Percentiles rank a stretch among this genome's conserved stretches.
Conservation (phyloP, 1,140 invertebrate species). For the Lamellibrachia luymesi region DNA sequence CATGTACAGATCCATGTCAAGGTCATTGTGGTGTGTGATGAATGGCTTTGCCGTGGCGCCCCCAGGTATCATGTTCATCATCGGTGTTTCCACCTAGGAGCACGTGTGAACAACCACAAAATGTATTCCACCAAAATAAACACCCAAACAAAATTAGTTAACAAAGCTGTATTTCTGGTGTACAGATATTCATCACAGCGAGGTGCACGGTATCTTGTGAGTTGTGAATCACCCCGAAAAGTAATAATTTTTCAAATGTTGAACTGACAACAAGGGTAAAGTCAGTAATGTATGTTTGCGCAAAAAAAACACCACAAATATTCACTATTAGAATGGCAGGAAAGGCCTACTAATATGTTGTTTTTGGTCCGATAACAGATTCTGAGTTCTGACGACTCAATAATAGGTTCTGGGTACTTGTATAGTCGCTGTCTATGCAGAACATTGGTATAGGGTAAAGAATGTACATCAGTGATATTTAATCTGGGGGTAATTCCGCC, state of each 20-base stretch:
- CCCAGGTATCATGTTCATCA: slow-evolving; percentile 99
- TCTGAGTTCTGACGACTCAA: background rate
- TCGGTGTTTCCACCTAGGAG: slow-evolving; percentile 87
- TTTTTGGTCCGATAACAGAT: background rate
- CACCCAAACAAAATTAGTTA: background rate
- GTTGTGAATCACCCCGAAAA: no score
- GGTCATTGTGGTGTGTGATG: slow-evolving; percentile 97
- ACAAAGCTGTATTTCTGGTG: background rate
- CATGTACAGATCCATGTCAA: slow-evolving; percentile 96
- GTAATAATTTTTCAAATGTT: background rate
- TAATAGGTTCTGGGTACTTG: background rate
- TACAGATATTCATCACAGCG: no score
- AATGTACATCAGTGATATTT: no score
- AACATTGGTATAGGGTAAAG: no score
- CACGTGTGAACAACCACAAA: background rate
- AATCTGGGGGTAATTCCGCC: no score
- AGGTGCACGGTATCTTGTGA: no score
- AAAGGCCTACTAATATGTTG: background rate
- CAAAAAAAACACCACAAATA: background rate
- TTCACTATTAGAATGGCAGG: background rate
- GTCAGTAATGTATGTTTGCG: background rate
- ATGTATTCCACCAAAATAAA: background rate
- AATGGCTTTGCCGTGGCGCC: slow-evolving; percentile 99
- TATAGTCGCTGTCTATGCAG: no score
- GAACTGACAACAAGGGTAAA: background rate